These are phyloP conservation scores for Simalia tracyae DNA, from an alignment of 2,797 vertebrate species.

Conservation along the genomic window DNA sequence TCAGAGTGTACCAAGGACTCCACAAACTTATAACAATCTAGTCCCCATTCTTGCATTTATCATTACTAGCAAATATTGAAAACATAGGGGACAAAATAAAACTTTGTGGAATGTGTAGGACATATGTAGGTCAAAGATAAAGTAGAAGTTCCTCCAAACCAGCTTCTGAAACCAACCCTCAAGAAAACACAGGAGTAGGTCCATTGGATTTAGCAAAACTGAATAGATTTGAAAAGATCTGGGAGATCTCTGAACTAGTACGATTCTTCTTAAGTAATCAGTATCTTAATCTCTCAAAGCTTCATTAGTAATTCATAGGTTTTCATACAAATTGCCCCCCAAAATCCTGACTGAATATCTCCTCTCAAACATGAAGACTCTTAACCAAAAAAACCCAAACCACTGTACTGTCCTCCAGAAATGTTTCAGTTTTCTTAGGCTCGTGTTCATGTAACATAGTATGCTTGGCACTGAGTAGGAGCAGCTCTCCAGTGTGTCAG, in stretches of 20 bases:
- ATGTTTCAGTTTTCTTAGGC: background rate
- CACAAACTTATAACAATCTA: background rate
- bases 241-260: background rate
- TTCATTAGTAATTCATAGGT: background rate
- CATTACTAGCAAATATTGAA: background rate
- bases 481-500: background rate
- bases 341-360: background rate
- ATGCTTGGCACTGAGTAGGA: background rate
- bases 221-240: background rate
- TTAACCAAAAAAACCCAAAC: background rate
- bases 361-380: background rate
- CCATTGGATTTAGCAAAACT: background rate
- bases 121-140: background rate
- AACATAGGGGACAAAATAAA: background rate
- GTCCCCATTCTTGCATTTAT: background rate
- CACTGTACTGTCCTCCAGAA: background rate
- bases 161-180: too few species aligned
- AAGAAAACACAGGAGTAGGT: too few species aligned
- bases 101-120: background rate
- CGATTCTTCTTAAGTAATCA: background rate
- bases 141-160: background rate
- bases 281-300: background rate
- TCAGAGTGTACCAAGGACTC: background rate
- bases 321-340: background rate
- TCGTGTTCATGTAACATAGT: background rate